Evolutionary conservation across 2,888 invertebrate genomes (phyloP), one percentile per base, ranked within the genome.

Genomic region (Philereme transversata): DNA sequence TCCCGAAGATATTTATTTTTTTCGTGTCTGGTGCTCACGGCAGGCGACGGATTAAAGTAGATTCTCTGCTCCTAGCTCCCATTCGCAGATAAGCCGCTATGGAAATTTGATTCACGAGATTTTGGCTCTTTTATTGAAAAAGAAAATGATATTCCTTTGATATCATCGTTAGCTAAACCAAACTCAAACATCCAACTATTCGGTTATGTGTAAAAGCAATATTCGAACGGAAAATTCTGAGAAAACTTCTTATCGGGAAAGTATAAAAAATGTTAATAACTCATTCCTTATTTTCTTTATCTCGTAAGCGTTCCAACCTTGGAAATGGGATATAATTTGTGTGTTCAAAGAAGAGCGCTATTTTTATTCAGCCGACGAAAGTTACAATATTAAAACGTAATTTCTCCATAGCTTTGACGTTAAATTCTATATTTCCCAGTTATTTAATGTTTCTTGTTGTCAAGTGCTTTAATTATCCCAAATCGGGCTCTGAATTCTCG

Each of bases 51-150:
- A 60, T 64, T 67, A 65, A 60, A 67, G 56, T 60, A 61, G 56
- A 55, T 57, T 44, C 51, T 5, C 49, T 45, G 54, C 62, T 50
- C 57, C 47, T 54, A 61, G 56, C 60, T 64, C 58, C 55, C 64
- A 55, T 67, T 64, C 70, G 33, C 61, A 64, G 72, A 73, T 72
- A 72, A 72, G 70, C 71, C 66, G 71, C 66, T 62, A 67, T 69
- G 73, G 70, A 73, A 71, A 73, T 69, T 69, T 69, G 70, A 73
- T 71, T 67, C 70, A 64, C 64, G 71, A 70, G 67, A 69, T 70
- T 70, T 65, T 58, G 64, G 64, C 63, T 58, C 66, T 69, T 22
- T 70, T 70, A 71, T 68, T 71, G 67, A 69, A 71, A 70, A 69
- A 67, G 65, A 71, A 69, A 71, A 68, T 65, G 64, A 70, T 71